These are phyloP conservation scores for Linnaemya tessellans DNA, from an alignment of 2,888 invertebrate genomes.

Conservation along the genomic window DNA sequence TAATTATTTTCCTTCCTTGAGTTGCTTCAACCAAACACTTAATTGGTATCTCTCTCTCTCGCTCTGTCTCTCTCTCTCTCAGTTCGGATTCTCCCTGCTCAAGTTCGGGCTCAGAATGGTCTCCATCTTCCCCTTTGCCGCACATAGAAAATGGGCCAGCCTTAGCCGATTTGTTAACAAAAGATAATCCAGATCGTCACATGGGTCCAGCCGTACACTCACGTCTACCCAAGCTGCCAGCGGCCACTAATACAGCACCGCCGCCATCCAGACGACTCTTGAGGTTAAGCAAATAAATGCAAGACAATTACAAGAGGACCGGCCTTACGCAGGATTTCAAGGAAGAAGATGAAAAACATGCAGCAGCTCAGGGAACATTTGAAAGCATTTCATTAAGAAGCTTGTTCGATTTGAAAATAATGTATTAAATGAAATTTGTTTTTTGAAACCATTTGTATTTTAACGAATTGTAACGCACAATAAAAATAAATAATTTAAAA, in stretches of 20 bases:
- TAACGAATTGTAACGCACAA: slow-evolving; percentile 59
- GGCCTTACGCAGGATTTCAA: neutral
- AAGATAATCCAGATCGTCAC: slow-evolving; percentile 79
- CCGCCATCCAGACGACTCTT: slow-evolving; percentile 50
- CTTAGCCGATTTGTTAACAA: slow-evolving; percentile 68
- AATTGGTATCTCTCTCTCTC: neutral
- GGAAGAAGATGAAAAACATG: neutral
- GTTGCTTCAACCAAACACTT: neutral
- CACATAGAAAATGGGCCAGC: slow-evolving; percentile 76
- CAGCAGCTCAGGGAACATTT: slow-evolving; percentile 71
- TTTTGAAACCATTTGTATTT: slow-evolving; percentile 2
- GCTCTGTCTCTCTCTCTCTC: neutral
- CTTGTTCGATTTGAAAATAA: slow-evolving; percentile 61
- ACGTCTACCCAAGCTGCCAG: slow-evolving; percentile 79
- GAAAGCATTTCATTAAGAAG: slow-evolving; percentile 43
- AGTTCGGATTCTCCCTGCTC: slow-evolving; percentile 83
- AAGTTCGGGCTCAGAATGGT: slow-evolving; percentile 83
- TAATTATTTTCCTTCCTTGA: neutral
- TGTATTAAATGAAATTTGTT: slow-evolving; percentile 1
- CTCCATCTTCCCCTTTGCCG: slow-evolving; percentile 82
- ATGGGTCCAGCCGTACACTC: slow-evolving; percentile 83
- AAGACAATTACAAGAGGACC: neutral
- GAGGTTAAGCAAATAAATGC: slow-evolving; percentile 50
- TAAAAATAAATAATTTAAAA: slow-evolving; percentile 30
- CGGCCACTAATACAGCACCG: slow-evolving; percentile 69